Conservation (phyloP, 2,797 vertebrate species). For the Pristis pectinata region DNA sequence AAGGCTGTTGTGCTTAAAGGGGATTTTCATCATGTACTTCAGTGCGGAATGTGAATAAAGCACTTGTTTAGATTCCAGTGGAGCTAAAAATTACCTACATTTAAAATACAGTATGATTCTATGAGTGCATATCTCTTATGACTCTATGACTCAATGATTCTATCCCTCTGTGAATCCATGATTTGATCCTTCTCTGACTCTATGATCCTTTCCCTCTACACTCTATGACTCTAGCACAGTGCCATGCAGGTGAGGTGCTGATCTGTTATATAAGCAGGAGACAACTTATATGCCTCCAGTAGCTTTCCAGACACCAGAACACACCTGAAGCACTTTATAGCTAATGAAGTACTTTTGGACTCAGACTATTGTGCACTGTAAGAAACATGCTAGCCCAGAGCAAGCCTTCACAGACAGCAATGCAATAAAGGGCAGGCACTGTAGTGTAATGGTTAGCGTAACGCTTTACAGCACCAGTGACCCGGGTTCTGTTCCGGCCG, state of each 20-base stretch:
- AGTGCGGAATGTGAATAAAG: background rate
- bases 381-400: background rate
- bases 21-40: background rate
- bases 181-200: too few relatives aligned
- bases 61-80: background rate
- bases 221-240: too few relatives aligned
- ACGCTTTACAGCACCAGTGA: too few relatives aligned
- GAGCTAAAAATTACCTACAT: background rate
- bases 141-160: too few relatives aligned
- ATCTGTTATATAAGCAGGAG: background rate
- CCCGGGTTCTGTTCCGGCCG: too few relatives aligned
- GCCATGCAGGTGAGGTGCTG: background rate
- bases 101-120: background rate
- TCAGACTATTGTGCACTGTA: background rate
- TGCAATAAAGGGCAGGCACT: too few relatives aligned
- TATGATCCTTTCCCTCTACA: too few relatives aligned
- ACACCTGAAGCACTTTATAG: background rate
- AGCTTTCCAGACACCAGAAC: background rate
- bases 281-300: background rate
- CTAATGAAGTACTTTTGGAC: background rate
- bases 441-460: too few relatives aligned
- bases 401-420: background rate
- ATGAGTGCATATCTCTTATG: too few relatives aligned
- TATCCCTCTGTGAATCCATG: too few relatives aligned
- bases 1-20: background rate